A percentile compares a stretch with the other conserved stretches of the same genome.
phyloP scores from a whole-genome alignment of 2,888 invertebrate species.

The Apoda limacodes region DNA sequence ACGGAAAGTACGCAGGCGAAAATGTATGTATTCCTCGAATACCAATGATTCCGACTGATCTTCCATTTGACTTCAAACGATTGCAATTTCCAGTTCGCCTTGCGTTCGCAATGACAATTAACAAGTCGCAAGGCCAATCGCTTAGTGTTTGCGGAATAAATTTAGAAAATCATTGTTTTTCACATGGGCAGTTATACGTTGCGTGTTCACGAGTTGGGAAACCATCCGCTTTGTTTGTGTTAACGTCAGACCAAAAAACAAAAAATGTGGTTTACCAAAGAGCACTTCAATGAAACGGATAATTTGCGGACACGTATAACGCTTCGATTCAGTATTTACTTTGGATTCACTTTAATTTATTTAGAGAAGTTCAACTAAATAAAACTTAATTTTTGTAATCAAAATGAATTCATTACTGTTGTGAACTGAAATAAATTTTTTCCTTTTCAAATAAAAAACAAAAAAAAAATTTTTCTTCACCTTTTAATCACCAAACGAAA shows the following conservation, averaged over 20 bases:
- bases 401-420: constrained; percentile 25
- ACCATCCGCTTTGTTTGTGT: too few relatives aligned
- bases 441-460: constrained; percentile 17
- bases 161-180: too few relatives aligned
- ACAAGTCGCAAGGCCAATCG: too few relatives aligned
- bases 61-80: too few relatives aligned
- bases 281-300: constrained; percentile 18
- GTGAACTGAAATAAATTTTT: constrained; percentile 21
- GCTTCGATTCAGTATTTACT: constrained; percentile 20
- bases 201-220: constrained; percentile 18
- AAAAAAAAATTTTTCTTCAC: constrained; percentile 18
- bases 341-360: too few relatives aligned
- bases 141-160: too few relatives aligned
- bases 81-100: too few relatives aligned
- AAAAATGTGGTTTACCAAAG: constrained; percentile 20
- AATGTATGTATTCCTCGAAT: too few relatives aligned
- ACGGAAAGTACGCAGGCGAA: too few relatives aligned
- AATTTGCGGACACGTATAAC: constrained; percentile 19
- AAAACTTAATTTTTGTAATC: constrained; percentile 23
- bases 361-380: too few relatives aligned
- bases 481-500: constrained; percentile 23
- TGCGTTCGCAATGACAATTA: too few relatives aligned
- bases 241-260: constrained; percentile 20
- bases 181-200: constrained; percentile 8
- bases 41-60: too few relatives aligned